A percentile compares a stretch with the other conserved stretches of the same genome.
Conservation (phyloP, 2,113 vertebrate species). For the Chloroceryle aenea region DNA sequence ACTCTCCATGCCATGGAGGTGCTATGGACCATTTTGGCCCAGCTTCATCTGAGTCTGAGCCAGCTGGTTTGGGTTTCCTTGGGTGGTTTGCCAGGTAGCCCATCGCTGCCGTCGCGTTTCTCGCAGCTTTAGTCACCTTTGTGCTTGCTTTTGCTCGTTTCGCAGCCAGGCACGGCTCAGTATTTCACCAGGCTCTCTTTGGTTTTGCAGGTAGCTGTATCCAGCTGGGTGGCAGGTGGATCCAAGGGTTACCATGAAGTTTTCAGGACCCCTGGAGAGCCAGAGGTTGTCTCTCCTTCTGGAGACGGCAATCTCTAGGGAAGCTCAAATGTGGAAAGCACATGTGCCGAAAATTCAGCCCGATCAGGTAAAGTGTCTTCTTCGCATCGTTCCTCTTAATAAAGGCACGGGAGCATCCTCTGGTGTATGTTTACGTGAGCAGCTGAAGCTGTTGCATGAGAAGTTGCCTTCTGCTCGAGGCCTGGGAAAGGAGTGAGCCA, state of each 20-base stretch:
- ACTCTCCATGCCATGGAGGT: not conserved
- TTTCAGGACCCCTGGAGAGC: conserved; percentile 90
- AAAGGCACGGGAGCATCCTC: not conserved
- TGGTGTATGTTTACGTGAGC: not conserved
- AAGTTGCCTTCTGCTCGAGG: not conserved
- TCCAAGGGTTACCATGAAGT: conserved; percentile 94
- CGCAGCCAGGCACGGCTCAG: not conserved
- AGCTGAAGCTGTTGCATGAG: not conserved
- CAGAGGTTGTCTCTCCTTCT: conserved; percentile 95
- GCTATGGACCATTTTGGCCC: not conserved
- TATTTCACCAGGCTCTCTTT: conserved; percentile 52
- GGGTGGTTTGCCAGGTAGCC: not conserved
- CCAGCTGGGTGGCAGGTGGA: conserved; percentile 91
- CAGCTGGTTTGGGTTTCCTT: not conserved
- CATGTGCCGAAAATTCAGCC: conserved; percentile 90
- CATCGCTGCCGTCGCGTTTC: fast-evolving
- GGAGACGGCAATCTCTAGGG: conserved; percentile 94
- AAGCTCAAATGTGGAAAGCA: conserved; percentile 94
- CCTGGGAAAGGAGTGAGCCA: not conserved
- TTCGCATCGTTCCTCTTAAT: not conserved
- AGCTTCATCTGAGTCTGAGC: not conserved
- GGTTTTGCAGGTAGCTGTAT: conserved; percentile 92
- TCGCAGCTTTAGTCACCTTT: not conserved
- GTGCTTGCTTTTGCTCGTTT: not conserved
- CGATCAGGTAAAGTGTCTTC: conserved; percentile 83